These are phyloP conservation scores for Alosa alosa DNA, from an alignment of 2,113 vertebrate genomes.

Conservation along the genomic window DNA sequence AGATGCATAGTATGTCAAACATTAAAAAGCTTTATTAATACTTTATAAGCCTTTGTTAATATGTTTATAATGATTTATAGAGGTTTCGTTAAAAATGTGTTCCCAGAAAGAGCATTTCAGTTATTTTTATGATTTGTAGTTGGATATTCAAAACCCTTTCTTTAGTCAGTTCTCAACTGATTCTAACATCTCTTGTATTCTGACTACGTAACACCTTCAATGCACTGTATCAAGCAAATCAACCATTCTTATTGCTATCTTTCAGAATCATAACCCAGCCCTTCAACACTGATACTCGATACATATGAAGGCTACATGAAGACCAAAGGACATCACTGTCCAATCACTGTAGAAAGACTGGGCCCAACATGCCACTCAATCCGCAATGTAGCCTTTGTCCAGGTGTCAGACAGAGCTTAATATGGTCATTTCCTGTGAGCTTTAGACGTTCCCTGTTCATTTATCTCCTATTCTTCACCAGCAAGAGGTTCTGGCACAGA, in stretches of 20 bases:
- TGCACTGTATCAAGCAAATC: background rate
- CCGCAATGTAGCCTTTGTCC: constrained; percentile 44
- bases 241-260: background rate
- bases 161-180: background rate
- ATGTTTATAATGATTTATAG: too few relatives aligned
- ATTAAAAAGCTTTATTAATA: too few relatives aligned
- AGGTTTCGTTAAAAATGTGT: too few relatives aligned
- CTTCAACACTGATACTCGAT: background rate
- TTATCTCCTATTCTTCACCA: constrained; percentile 66
- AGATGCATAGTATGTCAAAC: too few relatives aligned
- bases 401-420: constrained; percentile 62
- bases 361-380: background rate
- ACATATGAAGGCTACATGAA: background rate
- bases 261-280: background rate
- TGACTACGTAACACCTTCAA: background rate
- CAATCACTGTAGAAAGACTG: background rate
- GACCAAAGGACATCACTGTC: background rate
- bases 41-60: too few relatives aligned
- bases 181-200: background rate
- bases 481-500: constrained; percentile 49
- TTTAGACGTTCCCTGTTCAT: constrained; percentile 59
- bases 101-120: background rate
- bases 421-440: constrained; percentile 63
- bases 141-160: background rate
- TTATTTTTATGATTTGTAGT: background rate